Base-by-base conservation (phyloP, 2,797 vertebrate genomes). In the Amphiprion clarkii region DNA sequence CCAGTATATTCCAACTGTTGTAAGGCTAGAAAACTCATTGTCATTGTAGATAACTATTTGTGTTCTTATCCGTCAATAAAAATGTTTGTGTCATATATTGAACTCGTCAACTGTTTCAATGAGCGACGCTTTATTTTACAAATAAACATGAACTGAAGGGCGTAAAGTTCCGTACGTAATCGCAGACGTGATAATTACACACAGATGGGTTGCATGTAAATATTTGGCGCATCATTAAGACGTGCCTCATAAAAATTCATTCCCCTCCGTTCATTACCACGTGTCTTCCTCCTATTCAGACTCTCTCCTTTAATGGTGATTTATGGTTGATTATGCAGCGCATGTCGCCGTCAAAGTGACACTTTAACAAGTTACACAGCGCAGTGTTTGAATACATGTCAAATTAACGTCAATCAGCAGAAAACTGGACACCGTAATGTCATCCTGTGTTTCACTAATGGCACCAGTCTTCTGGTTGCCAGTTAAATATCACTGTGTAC, bases 11-110 rank as follows among this genome's bases (percentile, higher is more conserved):
- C 71, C 84, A 89, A 90, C 87, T 87, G 90, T 91, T 90, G 88
- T 94, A 79, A 86, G 84, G 87, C 89, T 90, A 49, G 67, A 84
- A 70, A 88, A 81, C 74, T 60, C 87, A 87, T 81, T 65, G 81
- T 91, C 86, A 87, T 79, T 92, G 89, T 91, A 91, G 84, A 92
- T 83, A 88, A 71, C 63, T 69, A 75, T 79, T 87, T 90, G 85
- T 92, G 88, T 90, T 90, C 63, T 74, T 70, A 75, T 86, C 71
- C 74, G 86, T 92, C 87, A 87, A 85, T 91, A 81, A 87, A 82
- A 82, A 85, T 87, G 74, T 89, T 88, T 82, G 89, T 92, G 91
- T 92, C 87, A 81, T 67, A 71, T 73, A 79, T 87, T 88, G 82
- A 81, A 71, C 57, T 53, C 46, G 63, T 81, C 74, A 69, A 58